Evolutionary conservation across 2,113 vertebrate genomes (phyloP), one percentile per base, ranked within the genome.

Genomic region (Echinops telfairi): DNA sequence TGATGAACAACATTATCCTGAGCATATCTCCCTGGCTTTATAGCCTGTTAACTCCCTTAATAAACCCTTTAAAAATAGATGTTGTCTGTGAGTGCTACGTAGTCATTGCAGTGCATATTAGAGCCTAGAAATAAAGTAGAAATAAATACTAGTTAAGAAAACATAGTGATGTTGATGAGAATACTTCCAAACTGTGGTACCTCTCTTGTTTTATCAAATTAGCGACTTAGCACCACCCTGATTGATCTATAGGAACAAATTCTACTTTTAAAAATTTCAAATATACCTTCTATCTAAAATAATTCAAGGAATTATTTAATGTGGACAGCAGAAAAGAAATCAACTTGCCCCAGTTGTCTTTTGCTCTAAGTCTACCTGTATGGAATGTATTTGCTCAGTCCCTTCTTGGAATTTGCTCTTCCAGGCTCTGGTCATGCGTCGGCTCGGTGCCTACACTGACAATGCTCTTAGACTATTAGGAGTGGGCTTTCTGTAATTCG

Each of bases 181-280:
- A 3, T 53, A 20, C 77, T 23, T 58, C 25, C 36, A 68, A 80
- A 86, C 23, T 64, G 36, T 2, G 36, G 0, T 19, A 20, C 86
- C 27, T 15, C 25, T 89, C 6, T 62, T 22, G 11, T 89, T 92
- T 80, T 53, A 83, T 94, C 57, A 90, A 12, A 10, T n/a, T 62
- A 83, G 33, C 77, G 75, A 77, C 38, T 92, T 85, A 90, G 22
- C 31, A 60, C 31, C 29, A 83, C 82, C 57, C 33, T 73, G 47
- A 64, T 38, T 90, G 16, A 38, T 76, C 23, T 71, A 90, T 78
- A 89, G 36, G 89, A 89, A 73, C 2, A 23, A 40, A 36, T 66
- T 78, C 27, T 58, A 23, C 11, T 14, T 40, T 57, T 83, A 57
- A 62, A 66, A 66, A 10, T 25, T 60, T 82, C 87, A 92, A 71